phyloP scores from a whole-genome alignment of 2,888 invertebrate genomes.

The Serripes groenlandicus region DNA sequence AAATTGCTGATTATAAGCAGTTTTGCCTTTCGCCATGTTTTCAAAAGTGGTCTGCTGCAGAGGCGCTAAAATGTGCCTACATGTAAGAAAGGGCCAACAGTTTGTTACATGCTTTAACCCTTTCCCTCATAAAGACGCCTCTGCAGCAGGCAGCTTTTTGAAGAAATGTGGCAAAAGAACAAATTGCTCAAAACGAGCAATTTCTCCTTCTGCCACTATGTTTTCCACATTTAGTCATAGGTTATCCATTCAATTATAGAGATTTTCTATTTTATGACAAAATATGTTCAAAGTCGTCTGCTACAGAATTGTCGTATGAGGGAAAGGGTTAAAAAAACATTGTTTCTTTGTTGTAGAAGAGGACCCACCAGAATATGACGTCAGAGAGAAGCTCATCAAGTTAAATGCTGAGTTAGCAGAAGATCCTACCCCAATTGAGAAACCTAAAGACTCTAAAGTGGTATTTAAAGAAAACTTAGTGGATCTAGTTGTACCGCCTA shows the following conservation, averaged over 20 bases:
- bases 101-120: background rate
- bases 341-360: conserved; percentile 66
- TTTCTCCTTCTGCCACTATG: background rate
- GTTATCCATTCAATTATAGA: too few species aligned
- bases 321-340: background rate
- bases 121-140: background rate
- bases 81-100: background rate
- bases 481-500: conserved; percentile 83
- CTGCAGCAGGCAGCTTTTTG: too few species aligned
- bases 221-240: background rate
- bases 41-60: too few species aligned
- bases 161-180: background rate
- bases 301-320: too few species aligned
- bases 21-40: background rate
- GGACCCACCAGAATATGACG: conserved; percentile 84
- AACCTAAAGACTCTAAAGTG: conserved; percentile 77
- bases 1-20: background rate
- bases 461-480: conserved; percentile 83
- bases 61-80: background rate
- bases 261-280: too few species aligned
- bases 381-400: conserved; percentile 82
- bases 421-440: conserved; percentile 79
- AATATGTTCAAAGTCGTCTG: too few species aligned
- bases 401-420: conserved; percentile 84
- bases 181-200: background rate